Conservation (phyloP, 2,797 vertebrate genomes). For the Danio kyathit region DNA sequence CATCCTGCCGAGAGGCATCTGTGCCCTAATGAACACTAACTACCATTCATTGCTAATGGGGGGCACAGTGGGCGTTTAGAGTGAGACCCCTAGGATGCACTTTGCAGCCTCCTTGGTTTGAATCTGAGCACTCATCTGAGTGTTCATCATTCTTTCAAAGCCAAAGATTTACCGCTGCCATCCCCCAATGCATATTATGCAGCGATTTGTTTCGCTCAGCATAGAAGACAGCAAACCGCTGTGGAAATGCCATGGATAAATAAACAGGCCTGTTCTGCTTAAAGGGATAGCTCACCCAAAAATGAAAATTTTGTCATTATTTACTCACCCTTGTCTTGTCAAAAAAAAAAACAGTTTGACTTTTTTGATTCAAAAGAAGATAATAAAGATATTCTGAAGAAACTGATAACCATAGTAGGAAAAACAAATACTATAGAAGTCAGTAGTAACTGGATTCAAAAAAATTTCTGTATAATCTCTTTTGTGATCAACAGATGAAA, state of each 20-base stretch:
- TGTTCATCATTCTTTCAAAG: constrained; percentile 42
- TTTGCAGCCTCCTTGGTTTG: background rate
- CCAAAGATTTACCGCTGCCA: constrained; percentile 43
- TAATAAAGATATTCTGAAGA: too few species aligned
- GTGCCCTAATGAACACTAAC: constrained; percentile 39
- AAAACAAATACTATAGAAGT: too few species aligned
- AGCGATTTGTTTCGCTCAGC: constrained; percentile 43
- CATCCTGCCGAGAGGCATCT: constrained; percentile 9
- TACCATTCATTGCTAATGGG: constrained; percentile 44
- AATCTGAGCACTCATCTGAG: constrained; percentile 6
- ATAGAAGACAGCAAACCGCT: constrained; percentile 7
- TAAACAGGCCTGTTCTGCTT: constrained; percentile 28
- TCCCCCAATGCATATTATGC: constrained; percentile 41
- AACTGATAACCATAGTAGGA: too few species aligned
- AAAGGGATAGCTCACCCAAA: too few species aligned
- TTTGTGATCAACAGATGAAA: too few species aligned
- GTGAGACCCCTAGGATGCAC: constrained; percentile 19
- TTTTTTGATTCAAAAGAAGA: too few species aligned
- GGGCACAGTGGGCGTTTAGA: constrained; percentile 18
- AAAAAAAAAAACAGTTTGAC: too few species aligned
- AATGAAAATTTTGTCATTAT: too few species aligned
- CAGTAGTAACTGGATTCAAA: too few species aligned
- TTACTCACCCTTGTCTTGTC: too few species aligned
- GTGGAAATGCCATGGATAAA: constrained; percentile 22
- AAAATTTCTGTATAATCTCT: too few species aligned